A percentile compares a stretch with the other conserved stretches of the same genome.
Conservation (phyloP, 2,888 invertebrate species). For the Drosophila percnosoma region DNA sequence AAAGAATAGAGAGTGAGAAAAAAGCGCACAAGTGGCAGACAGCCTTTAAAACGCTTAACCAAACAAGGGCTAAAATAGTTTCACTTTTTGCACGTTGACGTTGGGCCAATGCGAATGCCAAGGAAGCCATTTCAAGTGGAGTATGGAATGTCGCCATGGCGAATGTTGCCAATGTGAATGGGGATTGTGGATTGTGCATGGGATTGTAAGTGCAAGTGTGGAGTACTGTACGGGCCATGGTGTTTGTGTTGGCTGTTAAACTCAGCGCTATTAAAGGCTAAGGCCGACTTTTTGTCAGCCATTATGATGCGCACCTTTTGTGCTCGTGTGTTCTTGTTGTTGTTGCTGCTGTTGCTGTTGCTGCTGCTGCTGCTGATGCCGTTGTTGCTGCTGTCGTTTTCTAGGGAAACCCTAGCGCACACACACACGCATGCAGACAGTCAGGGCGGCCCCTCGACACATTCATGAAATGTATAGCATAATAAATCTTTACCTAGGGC, state of each 20-base stretch:
- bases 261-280: slow-evolving; percentile 79
- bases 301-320: slow-evolving; percentile 79
- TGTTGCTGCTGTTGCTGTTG: slow-evolving; percentile 20
- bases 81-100: slow-evolving; percentile 58
- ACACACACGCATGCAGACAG: slow-evolving; percentile 34
- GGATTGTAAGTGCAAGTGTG: slow-evolving; percentile 20
- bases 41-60: slow-evolving; percentile 78
- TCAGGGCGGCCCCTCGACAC: slow-evolving; percentile 52
- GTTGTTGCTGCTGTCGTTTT: slow-evolving; percentile 62
- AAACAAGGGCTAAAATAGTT: slow-evolving; percentile 72
- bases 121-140: slow-evolving; percentile 67
- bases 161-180: slow-evolving; percentile 40
- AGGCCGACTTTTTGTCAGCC: slow-evolving; percentile 81
- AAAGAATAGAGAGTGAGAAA: slow-evolving; percentile 6
- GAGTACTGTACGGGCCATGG: slow-evolving; percentile 49
- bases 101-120: slow-evolving; percentile 63
- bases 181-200: slow-evolving; percentile 24
- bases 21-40: slow-evolving; percentile 50
- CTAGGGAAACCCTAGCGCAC: slow-evolving; percentile 75
- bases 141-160: slow-evolving; percentile 71
- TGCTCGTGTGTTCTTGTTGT: slow-evolving; percentile 47
- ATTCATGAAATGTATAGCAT: slow-evolving; percentile 81
- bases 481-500: slow-evolving; percentile 74
- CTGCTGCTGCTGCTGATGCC: slow-evolving; percentile 27
- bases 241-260: slow-evolving; percentile 80